Evolutionary conservation across 2,113 vertebrate species (phyloP).

Genomic region (Prionailurus bengalensis): DNA sequence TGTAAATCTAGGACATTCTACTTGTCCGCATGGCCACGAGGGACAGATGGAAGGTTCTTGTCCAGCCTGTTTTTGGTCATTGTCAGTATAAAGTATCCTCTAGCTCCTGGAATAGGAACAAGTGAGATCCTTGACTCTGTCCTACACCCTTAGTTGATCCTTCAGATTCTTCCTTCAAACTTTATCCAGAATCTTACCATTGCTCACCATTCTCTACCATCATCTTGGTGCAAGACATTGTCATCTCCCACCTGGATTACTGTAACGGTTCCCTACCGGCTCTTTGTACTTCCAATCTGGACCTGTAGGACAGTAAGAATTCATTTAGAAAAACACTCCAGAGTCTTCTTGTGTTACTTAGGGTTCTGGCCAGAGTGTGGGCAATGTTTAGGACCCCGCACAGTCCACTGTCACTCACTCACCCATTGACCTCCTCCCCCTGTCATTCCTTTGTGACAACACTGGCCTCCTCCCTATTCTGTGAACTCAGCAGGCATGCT

Average conservation of each 20-base stretch:
- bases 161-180: neutral
- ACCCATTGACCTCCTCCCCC: too few relatives aligned
- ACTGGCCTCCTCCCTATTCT: neutral
- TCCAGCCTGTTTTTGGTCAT: neutral
- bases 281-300: neutral
- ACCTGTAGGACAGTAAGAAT: neutral
- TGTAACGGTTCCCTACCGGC: neutral
- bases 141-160: too few relatives aligned
- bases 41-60: neutral
- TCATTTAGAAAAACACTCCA: neutral
- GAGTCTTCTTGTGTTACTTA: neutral
- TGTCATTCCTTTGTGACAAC: neutral
- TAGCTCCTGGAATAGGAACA: neutral
- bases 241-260: neutral
- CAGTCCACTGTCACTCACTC: neutral
- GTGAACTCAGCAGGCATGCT: neutral
- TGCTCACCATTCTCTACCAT: neutral
- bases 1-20: neutral
- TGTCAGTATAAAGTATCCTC: neutral
- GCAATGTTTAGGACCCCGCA: rapidly evolving
- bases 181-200: neutral
- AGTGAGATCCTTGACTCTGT: neutral
- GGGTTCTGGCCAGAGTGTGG: too few relatives aligned
- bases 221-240: neutral
- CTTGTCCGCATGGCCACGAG: neutral